Conservation (phyloP, 2,113 vertebrate genomes). For the Pterocles burchelli region DNA sequence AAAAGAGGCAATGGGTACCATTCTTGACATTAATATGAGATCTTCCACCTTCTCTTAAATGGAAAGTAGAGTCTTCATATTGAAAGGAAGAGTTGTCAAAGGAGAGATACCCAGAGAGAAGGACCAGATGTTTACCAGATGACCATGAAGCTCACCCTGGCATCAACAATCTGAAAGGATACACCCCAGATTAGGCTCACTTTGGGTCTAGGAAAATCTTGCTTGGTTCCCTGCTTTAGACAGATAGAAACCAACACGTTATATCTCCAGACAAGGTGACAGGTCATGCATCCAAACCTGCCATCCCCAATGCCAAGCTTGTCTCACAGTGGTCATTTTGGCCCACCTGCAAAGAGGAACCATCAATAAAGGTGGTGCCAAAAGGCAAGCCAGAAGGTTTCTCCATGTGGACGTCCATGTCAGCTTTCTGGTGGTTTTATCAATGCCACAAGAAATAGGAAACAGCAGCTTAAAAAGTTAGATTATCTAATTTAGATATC, state of each 20-base stretch:
- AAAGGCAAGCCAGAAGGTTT: not conserved
- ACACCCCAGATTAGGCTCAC: not conserved
- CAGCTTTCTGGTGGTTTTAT: not conserved
- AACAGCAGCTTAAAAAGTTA: not conserved
- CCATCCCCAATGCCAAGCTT: not conserved
- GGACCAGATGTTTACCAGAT: not conserved
- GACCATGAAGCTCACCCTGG: not conserved
- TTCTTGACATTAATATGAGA: not conserved
- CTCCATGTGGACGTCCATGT: fast-evolving
- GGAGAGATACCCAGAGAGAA: not conserved
- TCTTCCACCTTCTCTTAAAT: not conserved
- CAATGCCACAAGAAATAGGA: not conserved
- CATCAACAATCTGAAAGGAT: not conserved
- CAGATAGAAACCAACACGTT: not conserved
- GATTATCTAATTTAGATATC: not conserved
- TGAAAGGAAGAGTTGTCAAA: not conserved
- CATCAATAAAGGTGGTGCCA: not conserved
- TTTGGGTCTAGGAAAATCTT: not conserved
- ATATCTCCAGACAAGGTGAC: not conserved
- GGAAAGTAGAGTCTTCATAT: not conserved
- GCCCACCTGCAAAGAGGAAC: not conserved
- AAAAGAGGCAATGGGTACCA: not conserved
- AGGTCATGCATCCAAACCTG: not conserved
- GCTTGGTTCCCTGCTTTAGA: not conserved
- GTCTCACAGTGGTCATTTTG: not conserved